Evolutionary conservation across 2,888 invertebrate genomes (phyloP).

Genomic region (Magallana nippona): DNA sequence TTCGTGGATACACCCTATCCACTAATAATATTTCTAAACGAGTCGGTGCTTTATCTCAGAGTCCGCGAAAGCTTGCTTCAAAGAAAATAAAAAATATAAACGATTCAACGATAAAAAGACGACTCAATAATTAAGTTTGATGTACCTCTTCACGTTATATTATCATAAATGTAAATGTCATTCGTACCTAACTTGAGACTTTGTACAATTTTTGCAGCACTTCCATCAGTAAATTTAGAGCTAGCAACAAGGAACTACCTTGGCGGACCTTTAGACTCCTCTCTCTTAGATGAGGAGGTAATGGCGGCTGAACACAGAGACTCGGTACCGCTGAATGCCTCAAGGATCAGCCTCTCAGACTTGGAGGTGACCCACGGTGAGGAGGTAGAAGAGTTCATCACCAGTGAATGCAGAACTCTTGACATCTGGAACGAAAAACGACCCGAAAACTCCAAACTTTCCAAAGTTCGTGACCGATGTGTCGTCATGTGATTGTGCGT

Average conservation of each 20-base stretch:
- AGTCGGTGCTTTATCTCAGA: too few species aligned
- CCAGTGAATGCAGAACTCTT: constrained; percentile 70
- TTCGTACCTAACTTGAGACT: too few species aligned
- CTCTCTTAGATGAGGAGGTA: constrained; percentile 65
- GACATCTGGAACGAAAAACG: constrained; percentile 75
- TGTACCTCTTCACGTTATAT: too few species aligned
- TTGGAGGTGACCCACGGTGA: constrained; percentile 74
- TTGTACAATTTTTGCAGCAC: constrained; percentile 63
- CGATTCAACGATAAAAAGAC: too few species aligned
- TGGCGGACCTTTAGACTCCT: constrained; percentile 72
- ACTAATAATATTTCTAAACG: too few species aligned
- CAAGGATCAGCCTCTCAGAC: constrained; percentile 68
- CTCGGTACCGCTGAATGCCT: constrained; percentile 67
- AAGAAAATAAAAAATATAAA: too few species aligned
- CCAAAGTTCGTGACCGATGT: constrained; percentile 70
- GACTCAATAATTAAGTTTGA: too few species aligned
- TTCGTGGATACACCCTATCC: too few species aligned
- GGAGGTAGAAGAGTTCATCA: constrained; percentile 76
- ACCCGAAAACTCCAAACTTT: constrained; percentile 69
- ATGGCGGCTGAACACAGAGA: constrained; percentile 66
- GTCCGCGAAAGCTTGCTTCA: too few species aligned
- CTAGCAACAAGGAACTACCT: constrained; percentile 77
- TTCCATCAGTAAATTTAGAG: constrained; percentile 76
- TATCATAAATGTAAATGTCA: too few species aligned
- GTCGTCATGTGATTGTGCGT: constrained; percentile 64